Conservation (phyloP, 2,113 vertebrate species). For the Vireo altiloquus region DNA sequence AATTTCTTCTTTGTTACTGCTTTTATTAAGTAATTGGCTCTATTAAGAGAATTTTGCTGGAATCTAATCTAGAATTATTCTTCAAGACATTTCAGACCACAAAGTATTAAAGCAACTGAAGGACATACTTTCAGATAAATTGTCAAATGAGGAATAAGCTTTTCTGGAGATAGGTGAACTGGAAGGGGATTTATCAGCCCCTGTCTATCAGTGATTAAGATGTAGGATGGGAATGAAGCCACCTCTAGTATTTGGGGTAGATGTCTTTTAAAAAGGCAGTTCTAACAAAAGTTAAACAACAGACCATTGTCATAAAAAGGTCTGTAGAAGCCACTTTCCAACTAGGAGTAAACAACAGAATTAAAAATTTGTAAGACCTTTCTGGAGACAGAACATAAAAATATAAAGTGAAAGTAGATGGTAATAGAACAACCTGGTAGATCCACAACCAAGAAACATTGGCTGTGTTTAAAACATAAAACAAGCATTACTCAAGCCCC, state of each 20-base stretch:
- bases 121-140: not conserved
- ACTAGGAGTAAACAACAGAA: not conserved
- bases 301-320: not conserved
- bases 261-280: not conserved
- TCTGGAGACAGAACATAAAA: not conserved
- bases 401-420: not conserved
- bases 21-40: slow-evolving; percentile 56
- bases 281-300: not conserved
- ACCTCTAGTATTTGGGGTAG: not conserved
- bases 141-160: not conserved
- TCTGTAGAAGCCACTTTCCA: not conserved
- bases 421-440: not conserved
- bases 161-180: not conserved
- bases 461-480: too few species aligned
- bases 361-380: not conserved
- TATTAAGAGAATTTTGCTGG: slow-evolving; percentile 47
- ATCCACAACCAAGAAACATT: not conserved
- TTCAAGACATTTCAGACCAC: slow-evolving; percentile 30
- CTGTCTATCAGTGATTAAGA: not conserved
- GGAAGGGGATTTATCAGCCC: not conserved
- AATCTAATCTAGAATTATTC: slow-evolving; percentile 27
- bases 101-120: not conserved
- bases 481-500: not conserved
- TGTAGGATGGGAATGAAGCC: not conserved
- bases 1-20: slow-evolving; percentile 49